Percentiles rank a stretch among this genome's conserved stretches.
Conservation (phyloP, 1,140 invertebrate genomes). For the Drosophila rhopaloa region DNA sequence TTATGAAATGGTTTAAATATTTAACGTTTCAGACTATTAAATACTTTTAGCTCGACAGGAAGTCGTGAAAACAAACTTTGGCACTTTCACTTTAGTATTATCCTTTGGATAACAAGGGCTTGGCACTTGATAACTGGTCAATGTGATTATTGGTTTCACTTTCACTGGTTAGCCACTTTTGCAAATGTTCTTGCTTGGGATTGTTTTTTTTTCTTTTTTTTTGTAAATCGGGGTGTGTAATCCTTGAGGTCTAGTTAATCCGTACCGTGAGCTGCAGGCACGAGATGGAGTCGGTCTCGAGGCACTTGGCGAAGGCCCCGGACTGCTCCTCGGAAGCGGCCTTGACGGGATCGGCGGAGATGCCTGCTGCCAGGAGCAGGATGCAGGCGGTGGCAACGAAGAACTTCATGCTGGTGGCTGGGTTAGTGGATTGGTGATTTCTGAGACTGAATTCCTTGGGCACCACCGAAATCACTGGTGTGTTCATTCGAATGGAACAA, state of each 20-base stretch:
- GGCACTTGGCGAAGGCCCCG: slow-evolving; percentile 85
- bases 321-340: slow-evolving; percentile 63
- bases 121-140: slow-evolving; percentile 29
- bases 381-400: slow-evolving; percentile 78
- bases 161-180: slow-evolving; percentile 55
- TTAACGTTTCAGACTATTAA: background rate
- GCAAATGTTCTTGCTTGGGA: slow-evolving; percentile 27
- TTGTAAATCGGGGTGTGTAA: slow-evolving; percentile 40
- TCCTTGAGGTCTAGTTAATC: slow-evolving; percentile 73
- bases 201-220: slow-evolving; percentile 19
- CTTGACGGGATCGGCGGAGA: slow-evolving; percentile 79
- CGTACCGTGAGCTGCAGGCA: slow-evolving; percentile 87
- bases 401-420: slow-evolving; percentile 70
- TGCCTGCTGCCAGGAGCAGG: slow-evolving; percentile 79
- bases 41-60: slow-evolving; percentile 17
- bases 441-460: slow-evolving; percentile 60
- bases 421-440: slow-evolving; percentile 55
- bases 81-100: slow-evolving; percentile 52
- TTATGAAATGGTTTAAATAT: background rate
- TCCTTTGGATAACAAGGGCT: slow-evolving; percentile 26
- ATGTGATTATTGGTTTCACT: slow-evolving; percentile 50
- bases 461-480: slow-evolving; percentile 84
- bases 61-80: slow-evolving; percentile 20
- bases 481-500: slow-evolving; percentile 85
- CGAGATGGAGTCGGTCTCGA: slow-evolving; percentile 88